Evolutionary conservation across 2,113 vertebrate species (phyloP), one percentile per base, ranked within the genome.

Genomic region (Psettodes erumei): DNA sequence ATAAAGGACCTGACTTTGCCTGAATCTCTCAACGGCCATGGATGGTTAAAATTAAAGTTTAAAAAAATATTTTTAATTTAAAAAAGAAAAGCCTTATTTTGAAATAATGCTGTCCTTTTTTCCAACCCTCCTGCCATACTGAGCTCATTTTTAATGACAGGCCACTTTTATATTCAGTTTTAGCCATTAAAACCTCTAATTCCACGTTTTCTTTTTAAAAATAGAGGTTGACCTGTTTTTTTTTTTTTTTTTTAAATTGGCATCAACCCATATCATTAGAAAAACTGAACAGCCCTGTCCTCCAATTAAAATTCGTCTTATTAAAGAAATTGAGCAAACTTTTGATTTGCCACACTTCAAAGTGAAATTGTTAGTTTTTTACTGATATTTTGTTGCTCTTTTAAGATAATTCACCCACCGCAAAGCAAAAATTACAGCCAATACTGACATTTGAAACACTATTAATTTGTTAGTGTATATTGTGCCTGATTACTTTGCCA

Each of bases 171-270:
- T 40, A 12, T 12, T 53, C 10, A 16, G 3, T 25, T 42, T 40
- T 21, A 32, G 13, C 10, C 43, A 37, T 21, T 13, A 61, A 42
- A 62, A 48, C 56, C 33, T 30, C 18, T 28, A 38, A 35, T 21
- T 27, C 25, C 9, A 15, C 30, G 16, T 60, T 71, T 37, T 71
- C 25, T 35, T 48, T 43, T 63, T n/a, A n/a, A 35, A 8, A 62
- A 8, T 18, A 28, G 23, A n/a, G 5, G 28, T 50, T 51, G 19
- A 53, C 10, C 64, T 40, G 23, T 7, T 12, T 37, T 68, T 67
- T 9, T 8, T 43, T 7, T 19, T 43, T 43, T 19, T 43, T 19
- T 2, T 8, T 19, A 2, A 12, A 38, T 51, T 38, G 47, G 15
- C 32, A 23, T 35, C 9, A 16, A 55, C 16, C 9, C 15, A 30